phyloP scores from a whole-genome alignment of 2,113 vertebrate genomes.

The Paratilapia polleni region DNA sequence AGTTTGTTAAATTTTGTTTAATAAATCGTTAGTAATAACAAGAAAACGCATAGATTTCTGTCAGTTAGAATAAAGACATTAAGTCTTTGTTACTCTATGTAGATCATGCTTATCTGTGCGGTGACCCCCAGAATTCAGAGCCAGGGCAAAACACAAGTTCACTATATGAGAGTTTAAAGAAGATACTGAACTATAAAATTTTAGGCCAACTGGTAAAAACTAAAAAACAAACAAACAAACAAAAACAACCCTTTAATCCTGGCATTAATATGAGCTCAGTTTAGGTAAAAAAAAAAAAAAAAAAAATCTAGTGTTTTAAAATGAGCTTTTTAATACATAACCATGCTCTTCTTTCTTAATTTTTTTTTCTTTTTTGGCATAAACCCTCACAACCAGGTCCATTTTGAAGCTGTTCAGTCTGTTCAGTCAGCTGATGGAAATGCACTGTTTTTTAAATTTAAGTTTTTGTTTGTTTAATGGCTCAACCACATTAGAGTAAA shows the following conservation, averaged over 20 bases:
- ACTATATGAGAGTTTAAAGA: not conserved
- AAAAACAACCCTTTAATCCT: not conserved
- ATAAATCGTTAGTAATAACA: not conserved
- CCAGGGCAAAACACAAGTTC: not conserved
- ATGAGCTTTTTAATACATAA: not conserved
- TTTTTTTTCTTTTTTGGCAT: not conserved
- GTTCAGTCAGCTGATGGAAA: not conserved
- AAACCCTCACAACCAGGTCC: not conserved
- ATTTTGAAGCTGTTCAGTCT: not conserved
- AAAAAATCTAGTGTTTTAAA: not conserved
- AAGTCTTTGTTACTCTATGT: not conserved
- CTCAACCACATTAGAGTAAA: not conserved
- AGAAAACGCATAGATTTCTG: not conserved
- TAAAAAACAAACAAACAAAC: too few species aligned
- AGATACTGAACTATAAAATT: not conserved
- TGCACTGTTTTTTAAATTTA: not conserved
- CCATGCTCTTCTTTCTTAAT: too few species aligned
- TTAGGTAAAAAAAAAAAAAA: not conserved
- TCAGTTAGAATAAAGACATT: not conserved
- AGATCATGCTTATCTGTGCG: not conserved
- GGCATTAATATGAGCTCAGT: not conserved
- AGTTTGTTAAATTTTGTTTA: too few species aligned
- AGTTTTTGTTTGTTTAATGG: not conserved
- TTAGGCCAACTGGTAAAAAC: not conserved
- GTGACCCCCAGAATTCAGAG: not conserved